Evolutionary conservation across 2,113 vertebrate genomes (phyloP).

Genomic region (Chaenogobius annularis): DNA sequence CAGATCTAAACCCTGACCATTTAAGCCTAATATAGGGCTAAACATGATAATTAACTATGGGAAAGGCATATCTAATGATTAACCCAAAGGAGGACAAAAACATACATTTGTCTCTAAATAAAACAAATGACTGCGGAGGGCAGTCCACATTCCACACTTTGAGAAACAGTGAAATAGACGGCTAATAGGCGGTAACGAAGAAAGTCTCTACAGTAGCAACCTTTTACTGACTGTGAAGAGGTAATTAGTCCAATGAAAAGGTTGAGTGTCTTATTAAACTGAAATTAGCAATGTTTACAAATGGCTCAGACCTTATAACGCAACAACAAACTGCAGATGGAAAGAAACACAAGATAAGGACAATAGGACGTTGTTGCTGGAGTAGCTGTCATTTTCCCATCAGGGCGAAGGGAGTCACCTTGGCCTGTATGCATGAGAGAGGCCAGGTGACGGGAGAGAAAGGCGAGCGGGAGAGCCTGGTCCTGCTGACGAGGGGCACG

Average conservation of each 20-base stretch:
- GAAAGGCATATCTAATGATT: neutral
- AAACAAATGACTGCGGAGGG: neutral
- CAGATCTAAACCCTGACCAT: neutral
- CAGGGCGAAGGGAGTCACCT: slow-evolving; percentile 77
- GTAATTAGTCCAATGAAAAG: slow-evolving; percentile 10
- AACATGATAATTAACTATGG: too few species aligned
- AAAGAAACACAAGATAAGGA: slow-evolving; percentile 31
- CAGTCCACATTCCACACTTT: too few species aligned
- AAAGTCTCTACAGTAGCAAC: neutral
- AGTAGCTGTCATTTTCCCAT: slow-evolving; percentile 73
- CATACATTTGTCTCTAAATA: neutral
- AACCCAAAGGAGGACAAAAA: neutral
- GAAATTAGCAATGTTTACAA: neutral
- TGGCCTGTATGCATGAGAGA: slow-evolving; percentile 48
- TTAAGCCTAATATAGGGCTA: neutral
- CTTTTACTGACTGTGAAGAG: neutral
- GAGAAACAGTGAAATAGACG: neutral
- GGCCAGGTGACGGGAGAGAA: slow-evolving; percentile 76
- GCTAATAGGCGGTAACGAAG: neutral
- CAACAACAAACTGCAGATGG: neutral
- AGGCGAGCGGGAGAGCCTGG: slow-evolving; percentile 55
- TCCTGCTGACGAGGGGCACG: slow-evolving; percentile 59
- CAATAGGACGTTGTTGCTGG: slow-evolving; percentile 52
- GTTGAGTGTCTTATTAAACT: slow-evolving; percentile 6
- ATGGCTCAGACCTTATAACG: neutral